Evolutionary conservation across 2,888 invertebrate species (phyloP), one percentile per base, ranked within the genome.

Genomic region (Oscheius sp.): DNA sequence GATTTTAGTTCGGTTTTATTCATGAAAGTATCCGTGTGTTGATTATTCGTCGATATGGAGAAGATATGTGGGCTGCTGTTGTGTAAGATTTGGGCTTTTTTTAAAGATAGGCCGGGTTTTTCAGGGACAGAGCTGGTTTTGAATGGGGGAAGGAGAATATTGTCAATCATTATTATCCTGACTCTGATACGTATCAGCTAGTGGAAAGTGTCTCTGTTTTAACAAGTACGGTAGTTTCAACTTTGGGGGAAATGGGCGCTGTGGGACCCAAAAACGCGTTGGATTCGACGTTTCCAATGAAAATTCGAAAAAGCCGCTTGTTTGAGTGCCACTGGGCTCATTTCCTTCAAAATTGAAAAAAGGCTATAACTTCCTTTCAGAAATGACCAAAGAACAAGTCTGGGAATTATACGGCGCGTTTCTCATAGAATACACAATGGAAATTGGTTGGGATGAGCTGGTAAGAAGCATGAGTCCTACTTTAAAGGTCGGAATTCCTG

Each of bases 371-470:
- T 35, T 1, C 49, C 46, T 53, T 56, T 66, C 23, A 66, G 49
- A 63, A 46, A 66, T 72, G 72, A 41, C 29, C 21, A 23, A 23
- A 12, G 55, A 69, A n/a, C 58, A 52, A 27, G 49, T 66, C 43
- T 49, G 27, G 86, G 85, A 86, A 58, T 63, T 81, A 75, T 86
- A 86, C 71, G 86, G 86, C 13, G 74, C 70, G 0, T 86, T 84
- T 70, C 70, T 86, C 53, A 80, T 86, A 25, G 82, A 83, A 13
- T 86, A 84, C 74, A 78, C 83, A 5, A 85, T 86, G 84, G 84
- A 86, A 49, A 79, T 82, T 56, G 86, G 84, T 64, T 86, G 84
- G 85, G 85, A 84, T 73, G 84, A 86, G 68, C 63, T 86, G 49
- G 76, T 85, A 49, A 69, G 82, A 23, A 77, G 77, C 41, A 78